Conservation (phyloP, 2,797 vertebrate species). For the Eutrigla gurnardus region DNA sequence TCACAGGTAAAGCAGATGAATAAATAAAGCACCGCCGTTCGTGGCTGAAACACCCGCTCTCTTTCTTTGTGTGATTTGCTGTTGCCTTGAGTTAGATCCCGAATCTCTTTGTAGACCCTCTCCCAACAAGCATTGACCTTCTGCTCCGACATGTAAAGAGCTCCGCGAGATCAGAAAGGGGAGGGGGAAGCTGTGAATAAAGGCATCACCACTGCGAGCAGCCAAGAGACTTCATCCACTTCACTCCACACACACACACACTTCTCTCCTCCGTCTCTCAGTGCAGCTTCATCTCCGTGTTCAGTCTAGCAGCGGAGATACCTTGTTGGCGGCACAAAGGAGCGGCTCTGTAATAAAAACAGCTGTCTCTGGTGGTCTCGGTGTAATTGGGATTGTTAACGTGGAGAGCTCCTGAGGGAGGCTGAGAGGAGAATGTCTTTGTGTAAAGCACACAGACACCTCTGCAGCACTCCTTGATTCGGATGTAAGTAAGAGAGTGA, state of each 20-base stretch:
- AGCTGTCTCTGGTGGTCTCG: conserved; percentile 87
- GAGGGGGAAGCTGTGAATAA: conserved; percentile 73
- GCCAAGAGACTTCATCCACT: conserved; percentile 77
- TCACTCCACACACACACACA: conserved; percentile 62
- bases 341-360: conserved; percentile 86
- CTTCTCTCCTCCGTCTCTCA: conserved; percentile 46
- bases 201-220: conserved; percentile 77
- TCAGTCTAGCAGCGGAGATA: conserved; percentile 72
- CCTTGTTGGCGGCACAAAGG: conserved; percentile 84
- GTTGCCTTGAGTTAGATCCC: conserved; percentile 74
- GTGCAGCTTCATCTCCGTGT: conserved; percentile 65
- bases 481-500: conserved; percentile 69
- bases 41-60: conserved; percentile 35
- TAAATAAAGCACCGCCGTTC: conserved; percentile 65
- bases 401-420: conserved; percentile 86
- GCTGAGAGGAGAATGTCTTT: conserved; percentile 81
- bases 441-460: conserved; percentile 85
- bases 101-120: conserved; percentile 75
- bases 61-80: conserved; percentile 62
- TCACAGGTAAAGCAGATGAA: conserved; percentile 80
- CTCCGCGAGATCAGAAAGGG: conserved; percentile 68
- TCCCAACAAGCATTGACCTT: conserved; percentile 80
- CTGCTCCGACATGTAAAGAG: conserved; percentile 80
- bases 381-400: conserved; percentile 91
- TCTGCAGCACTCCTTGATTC: conserved; percentile 81